These are phyloP conservation scores for Galeopterus variegatus DNA, from an alignment of 2,113 vertebrate species.

Conservation along the genomic window DNA sequence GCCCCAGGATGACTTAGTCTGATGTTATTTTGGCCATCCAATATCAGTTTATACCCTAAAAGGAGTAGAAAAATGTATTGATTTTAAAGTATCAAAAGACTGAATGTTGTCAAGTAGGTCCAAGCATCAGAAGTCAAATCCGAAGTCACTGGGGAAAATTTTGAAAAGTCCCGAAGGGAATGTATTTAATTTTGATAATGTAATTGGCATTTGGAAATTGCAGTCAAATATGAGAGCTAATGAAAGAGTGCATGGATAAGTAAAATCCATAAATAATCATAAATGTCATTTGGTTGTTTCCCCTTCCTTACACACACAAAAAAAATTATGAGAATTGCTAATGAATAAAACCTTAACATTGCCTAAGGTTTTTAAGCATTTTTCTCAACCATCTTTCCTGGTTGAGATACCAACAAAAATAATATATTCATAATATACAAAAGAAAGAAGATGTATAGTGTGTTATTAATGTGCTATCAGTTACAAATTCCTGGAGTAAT, in stretches of 20 bases:
- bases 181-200: constrained; percentile 34
- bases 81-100: neutral
- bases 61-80: neutral
- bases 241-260: constrained; percentile 33
- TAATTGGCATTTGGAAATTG: constrained; percentile 44
- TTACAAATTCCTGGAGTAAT: neutral
- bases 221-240: constrained; percentile 43
- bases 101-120: neutral
- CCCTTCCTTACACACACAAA: neutral
- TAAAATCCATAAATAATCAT: constrained; percentile 40
- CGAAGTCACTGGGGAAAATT: constrained; percentile 6
- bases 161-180: constrained; percentile 28
- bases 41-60: neutral
- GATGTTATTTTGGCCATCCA: neutral
- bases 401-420: neutral
- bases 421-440: neutral
- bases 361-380: neutral
- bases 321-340: constrained; percentile 35
- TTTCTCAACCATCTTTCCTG: neutral
- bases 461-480: neutral
- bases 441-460: neutral
- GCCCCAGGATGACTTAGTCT: neutral
- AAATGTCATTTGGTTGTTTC: constrained; percentile 48
- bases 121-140: constrained; percentile 48
- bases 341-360: constrained; percentile 42